Conservation (phyloP, 2,113 vertebrate genomes). For the Alaudala cheleensis region DNA sequence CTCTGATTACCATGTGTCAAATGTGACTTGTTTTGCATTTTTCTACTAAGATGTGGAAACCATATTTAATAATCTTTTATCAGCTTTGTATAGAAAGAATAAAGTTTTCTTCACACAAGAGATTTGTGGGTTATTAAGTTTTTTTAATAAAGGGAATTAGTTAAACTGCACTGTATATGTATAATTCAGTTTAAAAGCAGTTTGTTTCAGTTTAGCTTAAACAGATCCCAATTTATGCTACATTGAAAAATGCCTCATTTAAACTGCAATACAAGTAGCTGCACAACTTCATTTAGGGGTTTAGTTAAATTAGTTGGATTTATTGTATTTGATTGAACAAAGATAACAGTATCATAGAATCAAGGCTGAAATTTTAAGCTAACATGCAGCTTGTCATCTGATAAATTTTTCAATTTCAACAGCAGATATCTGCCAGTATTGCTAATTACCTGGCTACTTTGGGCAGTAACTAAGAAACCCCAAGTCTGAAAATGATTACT, state of each 20-base stretch:
- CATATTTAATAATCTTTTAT: background rate
- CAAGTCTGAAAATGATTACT: background rate
- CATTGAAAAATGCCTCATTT: conserved; percentile 17
- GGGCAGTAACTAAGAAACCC: background rate
- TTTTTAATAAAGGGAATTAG: conserved; percentile 1
- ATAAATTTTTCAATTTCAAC: background rate
- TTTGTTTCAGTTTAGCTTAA: conserved; percentile 33
- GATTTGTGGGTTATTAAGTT: background rate
- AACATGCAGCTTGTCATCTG: background rate
- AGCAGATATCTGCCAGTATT: background rate
- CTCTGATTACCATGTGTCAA: background rate
- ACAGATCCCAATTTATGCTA: conserved; percentile 10
- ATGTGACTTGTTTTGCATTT: background rate
- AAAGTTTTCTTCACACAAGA: background rate
- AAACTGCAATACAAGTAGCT: conserved; percentile 16
- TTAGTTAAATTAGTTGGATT: conserved; percentile 20
- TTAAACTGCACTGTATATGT: background rate
- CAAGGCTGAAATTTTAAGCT: background rate
- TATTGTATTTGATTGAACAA: background rate
- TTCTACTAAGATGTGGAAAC: background rate
- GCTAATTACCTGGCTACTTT: background rate
- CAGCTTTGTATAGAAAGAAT: background rate
- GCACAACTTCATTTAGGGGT: background rate
- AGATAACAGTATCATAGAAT: background rate
- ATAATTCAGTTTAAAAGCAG: conserved; percentile 10